Base-by-base conservation (phyloP, 2,113 vertebrate genomes). In the Phodopus roborovskii region DNA sequence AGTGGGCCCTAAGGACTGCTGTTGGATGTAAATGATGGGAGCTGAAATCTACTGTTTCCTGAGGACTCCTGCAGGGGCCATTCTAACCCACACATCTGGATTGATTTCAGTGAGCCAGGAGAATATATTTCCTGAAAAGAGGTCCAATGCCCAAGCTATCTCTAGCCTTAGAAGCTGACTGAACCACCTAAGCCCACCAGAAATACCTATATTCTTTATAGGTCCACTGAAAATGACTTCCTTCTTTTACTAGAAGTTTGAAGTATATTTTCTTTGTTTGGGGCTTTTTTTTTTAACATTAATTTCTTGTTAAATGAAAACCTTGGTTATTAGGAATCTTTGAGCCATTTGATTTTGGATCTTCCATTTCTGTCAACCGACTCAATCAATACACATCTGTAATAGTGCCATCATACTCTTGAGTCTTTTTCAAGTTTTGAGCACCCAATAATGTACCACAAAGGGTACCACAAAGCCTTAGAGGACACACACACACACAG, bases 241-340 rank as follows among this genome's bases (percentile, higher is more conserved):
- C 30, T 94, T 20, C 24, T 86, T 94, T 81, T 74, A 64, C 50
- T 36, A 48, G 13, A 81, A 95, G 7, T 66, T 85, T 42, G 50
- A 28, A 33, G 50, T 73, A 1, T 48, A 28, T 48, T 96, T 92
- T 96, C 71, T 81, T 95, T 79, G 9, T 85, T 50, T 87, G 45
- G 89, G 42, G 45, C 42, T 28, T 64, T 87, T 66, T 64, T 68
- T 68, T 68, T 89, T 86, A 58, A 15, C 3, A 53, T 64, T 73
- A 56, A 75, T 66, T 56, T 28, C 42, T 92, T 79, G 56, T 53
- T 88, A 66, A 94, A 94, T 91, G 68, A 19, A 93, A 92, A 8
- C 24, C 15, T 9, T 36, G 19, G 2, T 30, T 78, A 13, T 48
- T 86, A 73, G 77, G 42, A 83, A 81, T 28, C 36, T 28, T 56